A percentile compares a stretch with the other conserved stretches of the same genome.
These are phyloP conservation scores for Diaprepes abbreviatus DNA, from an alignment of 2,888 invertebrate species.

Conservation along the genomic window DNA sequence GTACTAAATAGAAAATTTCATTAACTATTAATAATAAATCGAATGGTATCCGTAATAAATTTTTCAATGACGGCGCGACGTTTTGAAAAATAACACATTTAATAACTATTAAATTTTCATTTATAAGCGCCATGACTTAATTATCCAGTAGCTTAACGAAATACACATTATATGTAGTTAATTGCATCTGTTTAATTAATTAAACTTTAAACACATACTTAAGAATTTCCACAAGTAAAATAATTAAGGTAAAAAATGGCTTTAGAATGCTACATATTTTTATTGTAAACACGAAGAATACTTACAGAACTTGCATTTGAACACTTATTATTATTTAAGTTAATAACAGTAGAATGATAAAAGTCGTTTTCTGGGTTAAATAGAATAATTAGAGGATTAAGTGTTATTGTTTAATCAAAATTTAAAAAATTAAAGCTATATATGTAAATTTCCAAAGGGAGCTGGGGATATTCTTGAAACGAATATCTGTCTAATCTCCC, in stretches of 20 bases:
- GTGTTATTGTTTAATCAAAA: too few relatives aligned
- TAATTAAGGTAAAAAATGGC: background rate
- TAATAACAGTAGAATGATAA: too few relatives aligned
- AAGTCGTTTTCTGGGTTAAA: too few relatives aligned
- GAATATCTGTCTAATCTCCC: background rate
- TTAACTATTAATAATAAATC: background rate
- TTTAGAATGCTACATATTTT: too few relatives aligned
- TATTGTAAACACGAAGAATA: too few relatives aligned
- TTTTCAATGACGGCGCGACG: background rate
- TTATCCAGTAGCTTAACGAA: conserved; percentile 10
- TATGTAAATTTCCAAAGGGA: too few relatives aligned
- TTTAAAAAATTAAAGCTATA: too few relatives aligned
- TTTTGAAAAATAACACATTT: conserved; percentile 5
- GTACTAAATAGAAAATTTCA: background rate
- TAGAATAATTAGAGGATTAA: too few relatives aligned
- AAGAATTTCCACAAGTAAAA: background rate
- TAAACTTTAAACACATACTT: background rate
- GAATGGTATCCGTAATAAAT: background rate
- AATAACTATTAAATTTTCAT: conserved; percentile 11
- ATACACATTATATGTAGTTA: conserved; percentile 9
- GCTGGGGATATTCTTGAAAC: too few relatives aligned
- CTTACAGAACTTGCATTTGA: too few relatives aligned
- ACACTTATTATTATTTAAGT: too few relatives aligned
- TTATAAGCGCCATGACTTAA: conserved; percentile 6
- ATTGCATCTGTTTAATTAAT: conserved; percentile 5